Percentiles rank a stretch among this genome's conserved stretches.
Evolutionary conservation across 1,140 invertebrate species (phyloP).

Genomic region (Calosoma granatense): DNA sequence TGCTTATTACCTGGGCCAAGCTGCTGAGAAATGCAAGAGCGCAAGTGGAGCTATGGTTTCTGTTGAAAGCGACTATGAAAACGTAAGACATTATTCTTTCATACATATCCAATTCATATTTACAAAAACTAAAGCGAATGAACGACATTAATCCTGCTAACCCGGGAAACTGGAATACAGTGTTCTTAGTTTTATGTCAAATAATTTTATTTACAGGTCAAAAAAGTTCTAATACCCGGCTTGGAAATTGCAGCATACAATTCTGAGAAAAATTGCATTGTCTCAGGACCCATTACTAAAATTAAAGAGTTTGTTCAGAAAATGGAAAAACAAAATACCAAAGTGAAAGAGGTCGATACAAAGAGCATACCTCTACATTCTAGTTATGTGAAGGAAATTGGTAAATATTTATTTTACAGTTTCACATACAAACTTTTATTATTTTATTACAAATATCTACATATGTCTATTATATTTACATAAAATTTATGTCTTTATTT

Average conservation of each 20-base stretch:
- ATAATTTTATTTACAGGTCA: background rate
- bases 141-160: no score
- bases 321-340: constrained; percentile 42
- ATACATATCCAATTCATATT: no score
- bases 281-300: constrained; percentile 48
- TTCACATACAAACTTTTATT: background rate
- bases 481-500: constrained; percentile 36
- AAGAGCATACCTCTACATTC: constrained; percentile 51
- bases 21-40: constrained; percentile 38
- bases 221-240: background rate
- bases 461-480: no score
- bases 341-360: constrained; percentile 50
- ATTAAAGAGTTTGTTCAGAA: constrained; percentile 20
- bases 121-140: no score
- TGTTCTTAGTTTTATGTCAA: background rate
- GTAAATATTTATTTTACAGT: background rate
- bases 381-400: background rate
- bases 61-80: background rate
- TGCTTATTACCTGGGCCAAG: constrained; percentile 52
- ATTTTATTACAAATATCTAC: no score
- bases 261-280: background rate
- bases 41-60: constrained; percentile 20
- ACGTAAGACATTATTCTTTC: background rate
- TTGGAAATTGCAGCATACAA: background rate
- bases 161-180: no score